These are phyloP conservation scores for Cyrtonyx montezumae DNA, from an alignment of 2,113 vertebrate species.

Conservation along the genomic window DNA sequence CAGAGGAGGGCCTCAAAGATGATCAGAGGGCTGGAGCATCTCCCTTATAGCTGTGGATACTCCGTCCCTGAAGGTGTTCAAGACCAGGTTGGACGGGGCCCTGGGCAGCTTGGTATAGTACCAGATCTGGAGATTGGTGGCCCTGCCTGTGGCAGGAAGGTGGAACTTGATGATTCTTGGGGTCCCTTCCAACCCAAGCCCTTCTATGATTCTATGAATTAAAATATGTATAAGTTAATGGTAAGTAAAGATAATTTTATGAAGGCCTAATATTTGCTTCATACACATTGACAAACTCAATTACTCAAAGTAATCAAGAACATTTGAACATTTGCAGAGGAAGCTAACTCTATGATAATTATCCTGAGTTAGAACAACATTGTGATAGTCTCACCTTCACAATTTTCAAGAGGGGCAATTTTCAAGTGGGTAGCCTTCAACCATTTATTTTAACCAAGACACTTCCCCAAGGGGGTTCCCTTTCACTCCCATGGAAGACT, in stretches of 20 bases:
- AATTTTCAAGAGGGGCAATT: background rate
- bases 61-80: too few relatives aligned
- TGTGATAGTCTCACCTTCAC: background rate
- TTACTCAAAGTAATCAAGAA: background rate
- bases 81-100: too few relatives aligned
- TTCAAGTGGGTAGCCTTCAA: background rate
- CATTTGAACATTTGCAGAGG: background rate
- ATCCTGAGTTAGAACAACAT: background rate
- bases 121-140: too few relatives aligned
- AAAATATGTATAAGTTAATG: background rate
- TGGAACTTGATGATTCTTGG: too few relatives aligned
- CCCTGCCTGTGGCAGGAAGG: too few relatives aligned
- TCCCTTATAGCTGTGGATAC: too few relatives aligned
- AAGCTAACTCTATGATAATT: background rate
- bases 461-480: background rate
- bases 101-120: too few relatives aligned
- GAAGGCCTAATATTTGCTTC: background rate
- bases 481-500: background rate
- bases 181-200: too few relatives aligned
- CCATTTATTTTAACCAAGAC: background rate
- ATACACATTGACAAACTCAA: background rate
- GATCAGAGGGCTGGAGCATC: too few relatives aligned
- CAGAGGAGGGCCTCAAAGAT: too few relatives aligned
- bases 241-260: background rate
- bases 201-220: background rate